Conservation (phyloP, 1,140 invertebrate species). For the Calliphora vicina region DNA sequence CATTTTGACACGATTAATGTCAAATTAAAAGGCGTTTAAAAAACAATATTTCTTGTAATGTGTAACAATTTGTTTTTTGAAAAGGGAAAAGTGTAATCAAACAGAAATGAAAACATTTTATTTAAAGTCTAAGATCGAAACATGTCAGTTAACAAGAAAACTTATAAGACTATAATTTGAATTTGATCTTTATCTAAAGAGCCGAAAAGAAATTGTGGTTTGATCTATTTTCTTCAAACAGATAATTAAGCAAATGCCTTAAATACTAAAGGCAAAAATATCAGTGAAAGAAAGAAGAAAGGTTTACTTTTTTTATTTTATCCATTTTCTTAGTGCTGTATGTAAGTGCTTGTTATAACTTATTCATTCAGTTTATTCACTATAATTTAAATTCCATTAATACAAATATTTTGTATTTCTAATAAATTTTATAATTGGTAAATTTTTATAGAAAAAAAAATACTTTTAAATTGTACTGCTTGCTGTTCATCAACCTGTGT, state of each 20-base stretch:
- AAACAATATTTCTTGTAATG: slow-evolving; percentile 30
- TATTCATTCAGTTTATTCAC: not conserved
- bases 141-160: not conserved
- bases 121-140: not conserved
- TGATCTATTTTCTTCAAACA: not conserved
- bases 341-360: not conserved
- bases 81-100: not conserved
- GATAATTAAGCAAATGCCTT: not conserved
- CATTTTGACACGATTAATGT: slow-evolving; percentile 41
- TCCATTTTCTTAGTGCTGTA: not conserved
- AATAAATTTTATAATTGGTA: not conserved
- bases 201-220: not conserved
- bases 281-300: not conserved
- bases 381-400: not conserved
- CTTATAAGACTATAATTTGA: not conserved
- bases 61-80: not conserved
- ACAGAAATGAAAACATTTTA: not conserved
- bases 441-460: not conserved
- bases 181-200: not conserved
- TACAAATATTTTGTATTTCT: not conserved
- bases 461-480: not conserved
- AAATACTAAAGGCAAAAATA: not conserved
- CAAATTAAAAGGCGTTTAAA: slow-evolving; percentile 38
- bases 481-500: not conserved
- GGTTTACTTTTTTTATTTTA: not conserved